A percentile compares a stretch with the other conserved stretches of the same genome.
Evolutionary conservation across 2,888 invertebrate genomes (phyloP).

Genomic region (Vannuccia rotundouncinata): DNA sequence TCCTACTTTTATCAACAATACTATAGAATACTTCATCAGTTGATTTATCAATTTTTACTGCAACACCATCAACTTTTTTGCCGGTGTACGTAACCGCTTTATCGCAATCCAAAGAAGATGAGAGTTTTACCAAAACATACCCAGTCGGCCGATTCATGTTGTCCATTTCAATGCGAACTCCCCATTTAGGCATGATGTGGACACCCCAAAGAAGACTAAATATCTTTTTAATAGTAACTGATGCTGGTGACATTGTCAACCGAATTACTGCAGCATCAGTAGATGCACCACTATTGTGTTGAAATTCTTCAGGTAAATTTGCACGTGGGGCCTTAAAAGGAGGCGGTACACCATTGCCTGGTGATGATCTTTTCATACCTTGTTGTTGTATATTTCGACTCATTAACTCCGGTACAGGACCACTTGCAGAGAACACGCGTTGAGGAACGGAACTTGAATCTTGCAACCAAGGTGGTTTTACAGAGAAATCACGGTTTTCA

Average conservation of each 20-base stretch:
- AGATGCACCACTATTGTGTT: neutral
- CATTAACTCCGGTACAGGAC: neutral
- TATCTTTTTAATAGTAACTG: conserved; percentile 1
- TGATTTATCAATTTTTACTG: neutral
- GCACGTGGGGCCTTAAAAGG: neutral
- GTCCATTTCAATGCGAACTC: conserved; percentile 36
- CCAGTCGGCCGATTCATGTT: conserved; percentile 30
- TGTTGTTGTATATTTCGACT: neutral
- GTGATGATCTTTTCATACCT: neutral
- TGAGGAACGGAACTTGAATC: neutral
- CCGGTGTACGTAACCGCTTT: conserved; percentile 19
- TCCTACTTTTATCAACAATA: conserved; percentile 8
- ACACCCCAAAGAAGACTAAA: conserved; percentile 28
- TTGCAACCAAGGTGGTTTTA: conserved; percentile 21
- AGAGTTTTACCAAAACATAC: conserved; percentile 34
- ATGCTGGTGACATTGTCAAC: conserved; percentile 11
- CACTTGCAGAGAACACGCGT: too few relatives aligned
- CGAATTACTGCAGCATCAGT: neutral
- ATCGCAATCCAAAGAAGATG: neutral
- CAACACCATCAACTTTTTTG: conserved; percentile 3
- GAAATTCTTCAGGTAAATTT: neutral
- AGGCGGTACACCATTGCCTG: neutral
- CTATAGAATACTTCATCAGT: conserved; percentile 3
- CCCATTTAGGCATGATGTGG: conserved; percentile 29
- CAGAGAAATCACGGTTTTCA: conserved; percentile 25